Base-by-base conservation (phyloP, 2,888 invertebrate species). In the Teleiodes luculella region DNA sequence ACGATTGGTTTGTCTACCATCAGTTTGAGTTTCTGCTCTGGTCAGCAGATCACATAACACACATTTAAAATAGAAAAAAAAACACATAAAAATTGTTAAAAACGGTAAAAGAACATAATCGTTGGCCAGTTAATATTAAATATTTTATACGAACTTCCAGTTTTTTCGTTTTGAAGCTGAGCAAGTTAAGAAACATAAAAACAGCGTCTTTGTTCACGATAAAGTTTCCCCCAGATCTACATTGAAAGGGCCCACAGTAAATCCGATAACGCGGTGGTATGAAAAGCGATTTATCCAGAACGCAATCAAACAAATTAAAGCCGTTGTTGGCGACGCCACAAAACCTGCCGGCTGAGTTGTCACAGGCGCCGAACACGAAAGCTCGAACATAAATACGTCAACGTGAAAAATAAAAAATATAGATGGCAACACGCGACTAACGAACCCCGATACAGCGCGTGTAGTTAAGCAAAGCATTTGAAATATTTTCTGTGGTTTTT, bases 271-370 rank as follows among this genome's bases (percentile, higher is more conserved):
- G 20, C 35, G 35, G 24, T 33, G 35, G 20, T 13, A 35, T 35
- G 48, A 46, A 52, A 46, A 35, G 52, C 24, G 37, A 24, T 24
- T 54, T 54, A 50, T 51, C 51, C 51, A 48, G 13, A 57, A 43
- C 52, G 52, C 45, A 52, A 57, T 57, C 54, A 57, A 54, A 57
- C 52, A 57, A 57, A 54, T 54, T 54, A 54, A 54, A 49, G 13
- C 30, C 54, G 24, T 54, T 35, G 53, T 43, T 8, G 54, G 30
- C 35, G 35, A 41, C 7, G 16, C 49, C 45, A 39, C 48, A 48
- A 52, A 36, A 16, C 11, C 52, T 20, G 16, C 43, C 52, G 35
- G 10, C 53, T 28, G 33, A 52, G 14, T 46, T 55, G 54, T 55
- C 54, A 51, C 54, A 30, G 8, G 13, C 45, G 37, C 48, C 43